These are phyloP conservation scores for Trinorchestia longiramus DNA, from an alignment of 1,140 invertebrate species.

Conservation along the genomic window DNA sequence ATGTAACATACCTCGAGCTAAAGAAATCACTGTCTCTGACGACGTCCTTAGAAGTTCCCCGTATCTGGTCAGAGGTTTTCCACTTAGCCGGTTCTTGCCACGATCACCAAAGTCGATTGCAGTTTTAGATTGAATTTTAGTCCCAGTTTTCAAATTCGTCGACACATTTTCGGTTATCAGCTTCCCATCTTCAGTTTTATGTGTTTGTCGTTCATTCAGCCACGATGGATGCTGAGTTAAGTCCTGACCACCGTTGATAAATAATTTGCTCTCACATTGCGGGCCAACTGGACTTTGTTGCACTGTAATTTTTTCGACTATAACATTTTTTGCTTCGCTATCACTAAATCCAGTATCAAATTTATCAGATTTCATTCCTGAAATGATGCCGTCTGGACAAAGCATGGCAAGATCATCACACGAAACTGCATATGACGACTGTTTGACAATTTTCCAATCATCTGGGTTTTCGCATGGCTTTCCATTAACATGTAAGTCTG, in stretches of 20 bases:
- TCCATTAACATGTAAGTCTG: neutral
- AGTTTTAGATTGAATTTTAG: slow-evolving; percentile 33
- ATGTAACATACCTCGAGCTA: slow-evolving; percentile 25
- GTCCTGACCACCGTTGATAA: neutral
- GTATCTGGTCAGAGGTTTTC: neutral
- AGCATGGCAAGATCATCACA: slow-evolving; percentile 28
- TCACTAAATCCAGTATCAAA: neutral
- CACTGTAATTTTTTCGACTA: neutral
- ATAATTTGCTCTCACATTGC: slow-evolving; percentile 8
- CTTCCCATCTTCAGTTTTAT: neutral
- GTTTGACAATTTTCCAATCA: neutral
- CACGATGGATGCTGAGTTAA: neutral
- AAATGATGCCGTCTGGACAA: neutral
- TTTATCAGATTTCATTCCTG: neutral
- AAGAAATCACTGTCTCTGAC: slow-evolving; percentile 16
- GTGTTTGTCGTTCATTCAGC: neutral
- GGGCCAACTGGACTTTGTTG: neutral
- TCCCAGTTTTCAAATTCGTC: neutral
- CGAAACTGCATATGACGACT: neutral
- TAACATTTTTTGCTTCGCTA: neutral
- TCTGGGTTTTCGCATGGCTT: neutral
- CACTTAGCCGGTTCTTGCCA: neutral
- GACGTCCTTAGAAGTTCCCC: slow-evolving; percentile 6
- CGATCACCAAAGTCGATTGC: slow-evolving; percentile 19
- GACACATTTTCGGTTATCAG: slow-evolving; percentile 34